These are phyloP conservation scores for Melanargia galathea DNA, from an alignment of 2,888 invertebrate genomes.

Conservation along the genomic window DNA sequence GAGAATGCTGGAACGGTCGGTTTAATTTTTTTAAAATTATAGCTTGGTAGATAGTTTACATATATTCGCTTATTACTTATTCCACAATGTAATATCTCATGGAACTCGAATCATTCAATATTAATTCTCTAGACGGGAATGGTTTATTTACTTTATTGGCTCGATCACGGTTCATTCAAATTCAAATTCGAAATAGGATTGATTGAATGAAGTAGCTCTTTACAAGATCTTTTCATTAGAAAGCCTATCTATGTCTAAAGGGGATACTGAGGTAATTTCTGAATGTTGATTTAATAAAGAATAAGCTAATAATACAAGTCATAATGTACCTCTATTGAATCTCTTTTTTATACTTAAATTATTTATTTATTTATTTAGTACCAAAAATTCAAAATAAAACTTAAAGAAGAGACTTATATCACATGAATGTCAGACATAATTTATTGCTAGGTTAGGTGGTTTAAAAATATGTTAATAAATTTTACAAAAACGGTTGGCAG, in stretches of 20 bases:
- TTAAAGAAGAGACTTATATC: no score
- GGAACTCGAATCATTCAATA: constrained; percentile 10
- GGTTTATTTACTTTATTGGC: constrained; percentile 11
- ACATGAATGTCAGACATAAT: no score
- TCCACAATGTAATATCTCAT: constrained; percentile 1
- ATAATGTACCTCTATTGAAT: no score
- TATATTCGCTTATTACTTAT: constrained; percentile 2
- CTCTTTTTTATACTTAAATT: no score
- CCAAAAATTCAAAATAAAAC: no score
- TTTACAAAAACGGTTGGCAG: no score
- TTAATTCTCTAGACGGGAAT: constrained; percentile 16
- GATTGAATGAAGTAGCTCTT: neutral
- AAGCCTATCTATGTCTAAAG: neutral
- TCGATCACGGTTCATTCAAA: constrained; percentile 8
- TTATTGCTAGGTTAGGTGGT: no score
- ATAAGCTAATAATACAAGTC: neutral
- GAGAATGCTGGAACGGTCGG: no score
- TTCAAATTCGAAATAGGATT: constrained; percentile 8
- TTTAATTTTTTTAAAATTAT: no score
- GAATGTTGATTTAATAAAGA: neutral
- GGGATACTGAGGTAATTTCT: neutral
- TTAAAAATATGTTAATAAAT: no score
- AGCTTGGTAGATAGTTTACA: no score
- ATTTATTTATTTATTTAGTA: no score
- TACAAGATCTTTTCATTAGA: constrained; percentile 8